phyloP scores from a whole-genome alignment of 2,113 vertebrate species.

The Bettongia penicillata region DNA sequence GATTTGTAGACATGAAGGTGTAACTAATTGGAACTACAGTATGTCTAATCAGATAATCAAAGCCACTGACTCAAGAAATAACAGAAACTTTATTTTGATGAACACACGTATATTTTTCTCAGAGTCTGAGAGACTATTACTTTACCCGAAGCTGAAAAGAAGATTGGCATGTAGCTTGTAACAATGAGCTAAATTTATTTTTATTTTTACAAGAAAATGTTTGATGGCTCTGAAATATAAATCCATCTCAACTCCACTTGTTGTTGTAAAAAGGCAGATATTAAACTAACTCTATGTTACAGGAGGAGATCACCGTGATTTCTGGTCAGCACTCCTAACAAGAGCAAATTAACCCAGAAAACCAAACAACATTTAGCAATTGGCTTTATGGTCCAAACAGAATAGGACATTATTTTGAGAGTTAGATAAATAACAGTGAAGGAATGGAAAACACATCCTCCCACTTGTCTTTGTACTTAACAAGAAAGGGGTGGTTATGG shows the following conservation, averaged over 20 bases:
- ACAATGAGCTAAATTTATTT: slow-evolving; percentile 23
- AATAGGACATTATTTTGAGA: neutral
- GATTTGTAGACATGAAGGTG: neutral
- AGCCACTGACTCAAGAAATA: neutral
- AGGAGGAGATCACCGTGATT: neutral
- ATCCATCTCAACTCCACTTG: neutral
- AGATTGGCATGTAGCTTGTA: neutral
- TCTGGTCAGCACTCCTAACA: neutral
- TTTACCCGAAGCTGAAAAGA: neutral
- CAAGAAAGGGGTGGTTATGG: neutral
- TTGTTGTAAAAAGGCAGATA: neutral
- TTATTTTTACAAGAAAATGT: neutral
- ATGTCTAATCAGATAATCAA: neutral
- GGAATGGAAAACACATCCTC: neutral
- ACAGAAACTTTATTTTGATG: neutral
- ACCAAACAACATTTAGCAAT: neutral
- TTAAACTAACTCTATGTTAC: neutral
- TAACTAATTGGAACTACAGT: neutral
- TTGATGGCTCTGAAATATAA: neutral
- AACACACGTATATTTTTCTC: neutral
- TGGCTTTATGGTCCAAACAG: neutral
- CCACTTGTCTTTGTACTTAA: neutral
- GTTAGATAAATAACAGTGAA: neutral
- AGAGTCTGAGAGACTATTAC: neutral
- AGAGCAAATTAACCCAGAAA: neutral